Evolutionary conservation across 2,888 invertebrate species (phyloP).

Genomic region (Oligia fasciuncula): DNA sequence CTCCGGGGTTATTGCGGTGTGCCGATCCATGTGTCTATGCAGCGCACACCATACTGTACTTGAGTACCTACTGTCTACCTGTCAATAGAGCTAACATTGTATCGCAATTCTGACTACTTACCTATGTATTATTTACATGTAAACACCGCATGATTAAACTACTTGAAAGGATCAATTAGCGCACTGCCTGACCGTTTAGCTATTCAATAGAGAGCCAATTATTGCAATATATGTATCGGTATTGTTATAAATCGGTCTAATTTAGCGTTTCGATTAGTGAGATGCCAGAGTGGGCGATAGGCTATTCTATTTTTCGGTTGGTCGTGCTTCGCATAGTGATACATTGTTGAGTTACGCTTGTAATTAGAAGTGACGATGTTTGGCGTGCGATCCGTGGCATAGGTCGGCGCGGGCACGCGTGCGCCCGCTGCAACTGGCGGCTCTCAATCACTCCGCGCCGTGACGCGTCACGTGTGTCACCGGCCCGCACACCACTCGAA

Average conservation of each 20-base stretch:
- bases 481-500: conserved; percentile 61
- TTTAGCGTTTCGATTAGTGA: conserved; percentile 68
- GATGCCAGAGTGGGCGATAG: conserved; percentile 54
- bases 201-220: conserved; percentile 67
- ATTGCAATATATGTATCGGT: conserved; percentile 62
- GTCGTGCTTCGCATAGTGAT: conserved; percentile 72
- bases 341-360: conserved; percentile 82
- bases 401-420: conserved; percentile 79
- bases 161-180: conserved; percentile 75
- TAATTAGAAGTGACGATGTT: conserved; percentile 85
- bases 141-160: conserved; percentile 66
- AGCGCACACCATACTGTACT: conserved; percentile 64
- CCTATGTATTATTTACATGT: conserved; percentile 56
- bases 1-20: conserved; percentile 84
- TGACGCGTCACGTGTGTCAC: conserved; percentile 71
- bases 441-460: conserved; percentile 80
- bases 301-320: conserved; percentile 66
- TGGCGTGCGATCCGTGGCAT: conserved; percentile 81
- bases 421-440: conserved; percentile 79
- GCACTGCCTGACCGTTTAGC: conserved; percentile 60
- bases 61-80: conserved; percentile 29
- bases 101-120: conserved; percentile 51
- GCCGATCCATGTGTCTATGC: conserved; percentile 76
- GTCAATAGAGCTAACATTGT: conserved; percentile 36
- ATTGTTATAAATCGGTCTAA: conserved; percentile 72